Evolutionary conservation across 2,888 invertebrate genomes (phyloP).

Genomic region (Prosopocoilus inquinatus): DNA sequence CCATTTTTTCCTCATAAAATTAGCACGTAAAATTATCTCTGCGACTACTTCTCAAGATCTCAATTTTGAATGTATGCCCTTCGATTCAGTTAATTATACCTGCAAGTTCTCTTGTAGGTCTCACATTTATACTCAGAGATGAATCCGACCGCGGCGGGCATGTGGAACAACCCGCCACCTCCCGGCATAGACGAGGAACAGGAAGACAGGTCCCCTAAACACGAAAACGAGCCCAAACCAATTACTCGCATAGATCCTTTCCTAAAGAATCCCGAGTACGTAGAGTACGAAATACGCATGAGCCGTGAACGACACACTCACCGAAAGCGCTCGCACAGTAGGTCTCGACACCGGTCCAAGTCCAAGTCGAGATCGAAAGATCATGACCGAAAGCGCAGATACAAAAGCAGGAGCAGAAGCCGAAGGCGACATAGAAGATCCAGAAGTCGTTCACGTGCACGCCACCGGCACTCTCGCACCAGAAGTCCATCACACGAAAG

Average conservation of each 20-base stretch:
- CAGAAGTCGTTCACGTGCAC: conserved; percentile 26
- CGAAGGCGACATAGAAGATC: conserved; percentile 31
- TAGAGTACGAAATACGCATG: conserved; percentile 35
- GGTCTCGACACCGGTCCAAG: conserved; percentile 24
- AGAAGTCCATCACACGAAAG: conserved; percentile 25
- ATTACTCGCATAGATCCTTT: conserved; percentile 42
- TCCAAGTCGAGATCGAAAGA: conserved; percentile 24
- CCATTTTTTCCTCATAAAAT: background rate
- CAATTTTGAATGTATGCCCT: conserved; percentile 35
- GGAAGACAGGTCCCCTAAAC: conserved; percentile 14
- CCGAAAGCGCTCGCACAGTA: conserved; percentile 29
- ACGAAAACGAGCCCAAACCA: conserved; percentile 25
- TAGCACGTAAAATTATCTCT: background rate
- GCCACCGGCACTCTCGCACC: conserved; percentile 19
- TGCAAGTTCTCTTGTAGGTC: conserved; percentile 55
- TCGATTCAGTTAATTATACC: conserved; percentile 51
- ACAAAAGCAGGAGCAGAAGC: conserved; percentile 28
- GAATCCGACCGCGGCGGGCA: conserved; percentile 39
- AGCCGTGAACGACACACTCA: conserved; percentile 16
- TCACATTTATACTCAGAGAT: conserved; percentile 36
- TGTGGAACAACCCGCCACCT: conserved; percentile 49
- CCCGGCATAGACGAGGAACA: conserved; percentile 46
- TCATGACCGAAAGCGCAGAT: conserved; percentile 26
- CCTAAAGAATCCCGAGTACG: conserved; percentile 41
- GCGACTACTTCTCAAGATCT: conserved; percentile 34